A percentile compares a stretch with the other conserved stretches of the same genome.
Evolutionary conservation across 1,140 invertebrate species (phyloP).

Genomic region (Diorhabda elongata): DNA sequence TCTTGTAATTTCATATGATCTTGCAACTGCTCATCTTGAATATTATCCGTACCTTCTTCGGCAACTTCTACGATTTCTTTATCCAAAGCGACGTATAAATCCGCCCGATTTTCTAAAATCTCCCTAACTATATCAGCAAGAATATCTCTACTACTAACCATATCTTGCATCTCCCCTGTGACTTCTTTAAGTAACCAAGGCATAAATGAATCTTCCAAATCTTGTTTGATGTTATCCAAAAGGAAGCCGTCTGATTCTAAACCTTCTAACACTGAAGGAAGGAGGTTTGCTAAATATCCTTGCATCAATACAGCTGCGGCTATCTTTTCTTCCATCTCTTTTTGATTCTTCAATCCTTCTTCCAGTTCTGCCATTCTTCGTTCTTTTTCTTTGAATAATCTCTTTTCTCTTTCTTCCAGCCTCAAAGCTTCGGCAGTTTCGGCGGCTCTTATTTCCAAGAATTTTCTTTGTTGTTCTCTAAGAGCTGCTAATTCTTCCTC

Average conservation of each 20-base stretch:
- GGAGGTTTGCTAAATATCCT: constrained; percentile 75
- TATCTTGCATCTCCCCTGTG: constrained; percentile 69
- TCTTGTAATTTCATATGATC: constrained; percentile 42
- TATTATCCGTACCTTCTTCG: constrained; percentile 35
- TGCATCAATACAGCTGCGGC: constrained; percentile 77
- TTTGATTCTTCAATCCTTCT: constrained; percentile 54
- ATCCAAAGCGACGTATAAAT: constrained; percentile 53
- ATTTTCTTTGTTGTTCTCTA: constrained; percentile 71
- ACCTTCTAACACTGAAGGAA: constrained; percentile 77
- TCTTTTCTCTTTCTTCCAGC: constrained; percentile 66
- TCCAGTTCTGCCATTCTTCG: constrained; percentile 56
- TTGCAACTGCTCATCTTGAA: constrained; percentile 39
- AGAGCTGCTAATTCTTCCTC: constrained; percentile 72
- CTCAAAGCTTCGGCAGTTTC: constrained; percentile 70
- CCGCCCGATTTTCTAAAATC: constrained; percentile 66
- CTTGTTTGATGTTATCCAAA: constrained; percentile 65
- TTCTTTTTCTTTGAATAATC: constrained; percentile 53
- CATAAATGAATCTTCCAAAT: constrained; percentile 75
- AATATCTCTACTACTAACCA: constrained; percentile 72
- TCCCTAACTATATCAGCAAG: constrained; percentile 70
- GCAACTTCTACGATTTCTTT: constrained; percentile 40
- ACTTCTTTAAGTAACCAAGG: constrained; percentile 86
- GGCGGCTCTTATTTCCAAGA: constrained; percentile 70
- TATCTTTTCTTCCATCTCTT: constrained; percentile 72
- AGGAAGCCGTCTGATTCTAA: constrained; percentile 73